Base-by-base conservation (phyloP, 2,888 invertebrate genomes). In the Aricia artaxerxes region DNA sequence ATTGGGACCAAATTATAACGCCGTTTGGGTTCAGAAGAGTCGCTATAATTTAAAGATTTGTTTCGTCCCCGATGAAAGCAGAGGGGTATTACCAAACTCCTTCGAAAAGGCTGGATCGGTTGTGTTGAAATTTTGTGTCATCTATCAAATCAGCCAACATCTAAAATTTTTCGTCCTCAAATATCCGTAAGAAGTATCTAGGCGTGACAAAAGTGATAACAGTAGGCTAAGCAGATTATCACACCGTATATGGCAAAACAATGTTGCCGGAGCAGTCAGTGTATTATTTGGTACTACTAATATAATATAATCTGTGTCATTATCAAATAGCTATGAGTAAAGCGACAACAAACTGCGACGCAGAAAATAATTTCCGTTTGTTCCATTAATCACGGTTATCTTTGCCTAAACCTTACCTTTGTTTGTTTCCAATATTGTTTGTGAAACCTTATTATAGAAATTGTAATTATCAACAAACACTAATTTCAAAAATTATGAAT, bases 391-490 rank as follows among this genome's bases (percentile, higher is more conserved):
- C 73, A 73, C 24, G 9, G 16, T 49, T 73, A 73, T 73, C 73
- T 73, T 44, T 73, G 40, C 44, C 73, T 16, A 13, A 13, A 73
- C 73, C 73, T 73, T 44, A 16, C 44, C 16, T 13, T 73, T 73
- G 44, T 44, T 73, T 73, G 4, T 24, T 73, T 73, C 73, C 73
- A 73, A 44, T 73, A 73, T 73, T 73, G 73, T 49, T 73, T 72
- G 72, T 38, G 24, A 57, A 57, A 57, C 4, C 16, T 57, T 57
- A 57, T 57, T 57, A 57, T 53, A 4, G 11, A 53, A 53, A 53
- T 57, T 4, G 11, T 57, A 24, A 24, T 24, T 24, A 57, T 57
- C 16, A 4, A 57, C 57, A 57, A 57, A 49, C 1, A 57, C 16
- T 16, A 16, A 57, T 57, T 57, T 57, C 13, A 57, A 13, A 57